Base-by-base conservation (phyloP, 2,797 vertebrate species). In the Aphelocoma californica region DNA sequence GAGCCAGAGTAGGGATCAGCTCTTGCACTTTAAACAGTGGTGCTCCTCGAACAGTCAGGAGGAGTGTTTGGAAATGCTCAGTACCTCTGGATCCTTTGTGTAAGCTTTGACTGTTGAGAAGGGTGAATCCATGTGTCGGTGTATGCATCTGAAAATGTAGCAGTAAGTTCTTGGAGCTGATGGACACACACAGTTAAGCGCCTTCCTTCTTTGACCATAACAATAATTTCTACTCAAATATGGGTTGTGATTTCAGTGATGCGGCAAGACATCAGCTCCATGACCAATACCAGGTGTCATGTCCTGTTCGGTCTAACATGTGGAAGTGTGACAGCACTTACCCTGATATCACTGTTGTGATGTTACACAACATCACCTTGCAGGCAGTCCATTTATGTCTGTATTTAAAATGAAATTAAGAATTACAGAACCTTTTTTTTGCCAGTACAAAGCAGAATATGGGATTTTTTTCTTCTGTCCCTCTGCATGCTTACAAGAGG, bases 261-360 rank as follows among this genome's bases (percentile, higher is more conserved):
- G 17, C 24, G 18, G 24, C 32, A 56, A 38, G 72, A 23, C 19
- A 18, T 51, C 28, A 60, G 14, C 50, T 83, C 60, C 12, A 1
- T 40, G 56, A 21, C 16, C 42, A 24, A 12, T 48, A 67, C 17
- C 16, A 58, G 45, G 3, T 60, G 31, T 28, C 0, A 0, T 57
- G 38, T 81, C 24, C 44, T 66, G 23, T 77, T 80, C 1, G 2
- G 12, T 69, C 50, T 65, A 42, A 70, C 1, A 2, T 10, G 18
- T 11, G 7, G 24, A 13, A 31, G 14, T 50, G 32, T 86, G 60
- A 48, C 38, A 29, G 9, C 8, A 7, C 51, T 50, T 69, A 50
- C 19, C 25, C 25, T 62, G 10, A 47, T 28, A 14, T 36, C 29
- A 24, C 45, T 60, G 44, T 57, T 62, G 29, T 21, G 36, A 20